phyloP scores from a whole-genome alignment of 2,113 vertebrate genomes.

The Hypomesus transpacificus region DNA sequence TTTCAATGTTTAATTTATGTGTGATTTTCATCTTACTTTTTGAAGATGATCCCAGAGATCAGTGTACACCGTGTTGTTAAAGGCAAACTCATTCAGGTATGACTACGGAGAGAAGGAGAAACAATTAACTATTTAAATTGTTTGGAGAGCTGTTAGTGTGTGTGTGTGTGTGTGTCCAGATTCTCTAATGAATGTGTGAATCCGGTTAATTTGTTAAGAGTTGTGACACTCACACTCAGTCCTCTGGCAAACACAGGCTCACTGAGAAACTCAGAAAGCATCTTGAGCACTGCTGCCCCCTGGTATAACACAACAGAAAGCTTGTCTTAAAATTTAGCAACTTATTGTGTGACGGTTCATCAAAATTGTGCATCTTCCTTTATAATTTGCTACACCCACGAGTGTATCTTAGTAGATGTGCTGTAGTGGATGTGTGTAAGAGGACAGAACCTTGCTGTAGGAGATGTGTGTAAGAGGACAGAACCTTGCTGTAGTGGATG shows the following conservation, averaged over 20 bases:
- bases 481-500: constrained; percentile 65
- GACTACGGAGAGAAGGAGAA: constrained; percentile 45
- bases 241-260: constrained; percentile 81
- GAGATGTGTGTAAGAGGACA: constrained; percentile 66
- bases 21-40: constrained; percentile 54
- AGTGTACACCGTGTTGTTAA: constrained; percentile 74
- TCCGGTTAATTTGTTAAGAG: background rate
- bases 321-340: background rate
- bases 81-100: constrained; percentile 75
- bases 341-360: background rate
- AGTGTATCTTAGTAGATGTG: background rate
- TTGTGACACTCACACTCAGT: constrained; percentile 76
- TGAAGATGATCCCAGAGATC: constrained; percentile 88
- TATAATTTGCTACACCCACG: background rate
- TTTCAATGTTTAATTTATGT: background rate
- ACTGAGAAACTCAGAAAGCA: constrained; percentile 86
- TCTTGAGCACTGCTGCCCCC: constrained; percentile 87
- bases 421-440: background rate
- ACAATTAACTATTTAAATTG: no score
- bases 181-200: background rate
- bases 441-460: constrained; percentile 86
- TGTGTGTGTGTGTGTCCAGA: background rate
- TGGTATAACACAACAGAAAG: constrained; percentile 46
- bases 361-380: background rate
- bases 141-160: background rate